Evolutionary conservation across 2,113 vertebrate genomes (phyloP).

Genomic region (Hippotragus niger): DNA sequence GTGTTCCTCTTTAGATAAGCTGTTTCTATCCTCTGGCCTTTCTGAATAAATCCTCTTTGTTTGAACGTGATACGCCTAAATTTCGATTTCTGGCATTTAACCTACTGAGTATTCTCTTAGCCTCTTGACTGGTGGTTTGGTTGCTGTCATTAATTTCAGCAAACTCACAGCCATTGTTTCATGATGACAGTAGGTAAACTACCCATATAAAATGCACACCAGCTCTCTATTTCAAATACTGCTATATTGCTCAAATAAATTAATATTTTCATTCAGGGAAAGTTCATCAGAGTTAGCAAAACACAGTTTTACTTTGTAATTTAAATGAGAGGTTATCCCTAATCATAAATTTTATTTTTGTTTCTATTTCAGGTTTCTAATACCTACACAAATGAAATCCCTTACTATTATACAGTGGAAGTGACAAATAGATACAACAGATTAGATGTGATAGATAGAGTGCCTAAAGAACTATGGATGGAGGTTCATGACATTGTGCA

Average conservation of each 20-base stretch:
- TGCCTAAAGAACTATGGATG: not conserved
- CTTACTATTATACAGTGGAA: not conserved
- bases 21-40: not conserved
- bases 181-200: not conserved
- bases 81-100: not conserved
- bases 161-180: not conserved
- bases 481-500: not conserved
- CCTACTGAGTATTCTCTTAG: not conserved
- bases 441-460: not conserved
- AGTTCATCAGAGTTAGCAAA: not conserved
- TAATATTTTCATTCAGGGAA: not conserved
- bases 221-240: not conserved
- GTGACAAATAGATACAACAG: not conserved
- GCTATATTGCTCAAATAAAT: not conserved
- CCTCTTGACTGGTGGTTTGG: not conserved
- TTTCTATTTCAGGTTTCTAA: not conserved
- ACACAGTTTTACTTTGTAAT: not conserved
- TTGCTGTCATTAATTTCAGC: not conserved
- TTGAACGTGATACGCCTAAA: not conserved
- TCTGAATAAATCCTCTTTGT: not conserved
- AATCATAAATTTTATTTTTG: not conserved
- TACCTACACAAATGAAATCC: not conserved
- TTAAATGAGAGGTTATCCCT: not conserved
- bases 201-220: not conserved
- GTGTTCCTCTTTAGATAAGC: not conserved